Evolutionary conservation across 23 tunicate genomes (phyloP).

Genomic region (Halocynthia aurantium): DNA sequence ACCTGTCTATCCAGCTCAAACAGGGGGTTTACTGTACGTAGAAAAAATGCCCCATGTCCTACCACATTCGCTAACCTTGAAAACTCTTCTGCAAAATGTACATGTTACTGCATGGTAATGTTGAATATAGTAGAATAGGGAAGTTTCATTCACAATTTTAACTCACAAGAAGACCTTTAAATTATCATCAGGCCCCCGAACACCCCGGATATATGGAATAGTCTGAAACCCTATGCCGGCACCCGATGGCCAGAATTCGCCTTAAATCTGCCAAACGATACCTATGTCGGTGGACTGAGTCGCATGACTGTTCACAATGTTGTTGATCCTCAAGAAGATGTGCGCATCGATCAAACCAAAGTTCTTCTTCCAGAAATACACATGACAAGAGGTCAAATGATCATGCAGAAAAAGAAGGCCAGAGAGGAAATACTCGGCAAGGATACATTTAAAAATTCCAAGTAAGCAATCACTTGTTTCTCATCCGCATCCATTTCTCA

Average conservation of each 20-base stretch:
- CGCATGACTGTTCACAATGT: conserved; percentile 11
- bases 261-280: conserved; percentile 7
- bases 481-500: no score
- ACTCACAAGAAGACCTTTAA: not conserved
- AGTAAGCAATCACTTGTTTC: no score
- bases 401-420: not conserved
- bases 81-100: no score
- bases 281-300: conserved; percentile 21
- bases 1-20: no score
- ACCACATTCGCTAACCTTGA: no score
- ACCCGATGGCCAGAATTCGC: conserved; percentile 16
- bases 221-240: conserved; percentile 18
- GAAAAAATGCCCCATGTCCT: no score
- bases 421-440: not conserved
- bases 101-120: no score
- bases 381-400: conserved; percentile 1
- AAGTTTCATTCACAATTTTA: not conserved
- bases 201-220: conserved; percentile 15
- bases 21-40: no score
- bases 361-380: not conserved
- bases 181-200: conserved; percentile 2
- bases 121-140: no score
- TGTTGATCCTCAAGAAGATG: conserved; percentile 16
- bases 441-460: not conserved
- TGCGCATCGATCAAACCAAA: conserved; percentile 10